Base-by-base conservation (phyloP, 2,797 vertebrate genomes). In the Poeciliopsis gracilis region DNA sequence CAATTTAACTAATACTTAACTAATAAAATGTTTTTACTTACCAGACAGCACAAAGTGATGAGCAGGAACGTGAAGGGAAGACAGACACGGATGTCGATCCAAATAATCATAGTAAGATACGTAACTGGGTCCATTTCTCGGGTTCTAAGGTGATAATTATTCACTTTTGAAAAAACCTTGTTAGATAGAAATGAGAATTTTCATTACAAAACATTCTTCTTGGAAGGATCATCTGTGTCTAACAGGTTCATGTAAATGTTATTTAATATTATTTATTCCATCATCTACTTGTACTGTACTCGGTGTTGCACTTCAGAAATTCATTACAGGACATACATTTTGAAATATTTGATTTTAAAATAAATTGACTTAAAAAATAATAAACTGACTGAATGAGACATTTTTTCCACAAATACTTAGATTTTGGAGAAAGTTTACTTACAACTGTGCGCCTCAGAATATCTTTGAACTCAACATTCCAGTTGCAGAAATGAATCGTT, bases 51-150 rank as follows among this genome's bases (percentile, higher is more conserved):
- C 47, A 51, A 69, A 0, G 36, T 25, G 61, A 79, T 74, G 61
- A 69, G 61, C 72, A 79, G n/a, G 49, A 79, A n/a, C 28, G 72
- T 79, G 36, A 74, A 45, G 49, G 78, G 78, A 69, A 74, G 59
- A 25, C 72, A 67, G 49, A 79, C 72, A n/a, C 59, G 20, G 25
- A 79, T 2, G 53, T 46, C 9, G 72, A 79, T 33, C 61, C 72
- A 79, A 33, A 73, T 73, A 46, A 30, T 61, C 53, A 63, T 15
- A 49, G 9, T 13, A 12, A 41, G 2, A 38, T 4, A 16, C 5
- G 7, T 0, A 2, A 11, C 1, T 20, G 12, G 15, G 0, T n/a
- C 46, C 9, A 49, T 33, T 51, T 51, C 28, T 33, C 11, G 16
- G n/a, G 18, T 4, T 49, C 30, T 23, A 8, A 2, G 16, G 13